phyloP scores from a whole-genome alignment of 2,888 invertebrate genomes.

The Macaria liturata region DNA sequence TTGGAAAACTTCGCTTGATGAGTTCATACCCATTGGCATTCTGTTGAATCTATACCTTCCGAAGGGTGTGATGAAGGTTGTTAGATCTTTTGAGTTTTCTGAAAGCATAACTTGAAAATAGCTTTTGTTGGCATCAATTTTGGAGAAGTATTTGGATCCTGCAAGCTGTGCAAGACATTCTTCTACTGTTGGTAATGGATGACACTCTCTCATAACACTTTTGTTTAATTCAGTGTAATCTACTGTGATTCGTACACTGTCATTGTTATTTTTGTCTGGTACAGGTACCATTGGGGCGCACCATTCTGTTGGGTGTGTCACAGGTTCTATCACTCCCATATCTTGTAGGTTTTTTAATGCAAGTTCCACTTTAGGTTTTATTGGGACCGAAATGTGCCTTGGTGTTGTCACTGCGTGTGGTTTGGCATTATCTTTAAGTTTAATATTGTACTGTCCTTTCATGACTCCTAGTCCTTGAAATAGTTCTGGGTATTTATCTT shows the following conservation, averaged over 20 bases:
- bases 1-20: conserved; percentile 13
- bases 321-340: conserved; percentile 6
- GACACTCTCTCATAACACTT: conserved; percentile 3
- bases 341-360: conserved; percentile 3
- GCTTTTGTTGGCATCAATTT: conserved; percentile 6
- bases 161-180: conserved; percentile 11
- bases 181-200: conserved; percentile 11
- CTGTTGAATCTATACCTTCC: conserved; percentile 12
- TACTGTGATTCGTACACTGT: conserved; percentile 4
- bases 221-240: conserved; percentile 5
- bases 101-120: conserved; percentile 5
- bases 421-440: conserved; percentile 1
- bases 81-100: conserved; percentile 10
- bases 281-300: conserved; percentile 6
- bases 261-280: conserved; percentile 1
- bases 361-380: not conserved
- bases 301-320: conserved; percentile 3
- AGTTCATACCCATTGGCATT: conserved; percentile 14
- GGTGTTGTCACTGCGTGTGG: conserved; percentile 3
- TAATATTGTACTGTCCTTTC: conserved; percentile 1
- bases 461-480: conserved; percentile 1
- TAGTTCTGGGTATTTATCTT: conserved; percentile 4
- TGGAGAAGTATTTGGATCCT: conserved; percentile 3
- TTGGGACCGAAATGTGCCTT: conserved; percentile 2
- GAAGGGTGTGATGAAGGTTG: conserved; percentile 11